Evolutionary conservation across 2,797 vertebrate species (phyloP), one percentile per base, ranked within the genome.

Genomic region (Alectoris magna): DNA sequence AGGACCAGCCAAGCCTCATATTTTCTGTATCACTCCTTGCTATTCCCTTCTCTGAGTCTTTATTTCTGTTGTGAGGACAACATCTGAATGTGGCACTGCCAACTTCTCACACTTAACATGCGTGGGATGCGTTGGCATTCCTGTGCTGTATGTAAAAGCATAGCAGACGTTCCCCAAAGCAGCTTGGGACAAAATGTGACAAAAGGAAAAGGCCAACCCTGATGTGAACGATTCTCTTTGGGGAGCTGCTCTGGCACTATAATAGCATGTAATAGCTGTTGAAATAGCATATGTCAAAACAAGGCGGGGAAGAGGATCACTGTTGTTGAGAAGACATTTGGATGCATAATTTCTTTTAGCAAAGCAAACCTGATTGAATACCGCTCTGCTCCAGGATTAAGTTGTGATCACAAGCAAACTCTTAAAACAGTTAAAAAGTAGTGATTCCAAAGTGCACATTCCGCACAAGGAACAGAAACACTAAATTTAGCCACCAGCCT

Each of bases 201-300:
- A 0, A 74, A 53, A 66, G 70, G 23, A 82, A 84, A 89, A 93
- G 75, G 55, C 38, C 19, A 27, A 1, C 46, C 73, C 41, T 1
- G 3, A 39, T 43, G 43, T 12, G 38, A 83, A 31, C 0, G 71
- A 48, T 22, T 59, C 49, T 70, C 75, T 87, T 43, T 1, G 16
- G 58, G 86, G 72, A 91, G 78, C 48, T 79, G 86, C 80, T 81
- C 63, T 78, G 67, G 14, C 3, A 0, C 16, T 66, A 2, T 6
- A 75, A 53, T 1, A 69, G 59, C 0, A 0, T 10, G n/a, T 58
- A 58, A 34, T 58, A 34, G 56, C 56, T 58, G 56, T 58, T 58
- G 31, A 23, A 78, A 53, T 1, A 66, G 59, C 0, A 0, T 10
- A 12, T 5, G 27, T 36, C 80, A 70, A 48, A 11, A 29, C 0